These are phyloP conservation scores for Catagonus wagneri DNA, from an alignment of 2,113 vertebrate species.

Conservation along the genomic window DNA sequence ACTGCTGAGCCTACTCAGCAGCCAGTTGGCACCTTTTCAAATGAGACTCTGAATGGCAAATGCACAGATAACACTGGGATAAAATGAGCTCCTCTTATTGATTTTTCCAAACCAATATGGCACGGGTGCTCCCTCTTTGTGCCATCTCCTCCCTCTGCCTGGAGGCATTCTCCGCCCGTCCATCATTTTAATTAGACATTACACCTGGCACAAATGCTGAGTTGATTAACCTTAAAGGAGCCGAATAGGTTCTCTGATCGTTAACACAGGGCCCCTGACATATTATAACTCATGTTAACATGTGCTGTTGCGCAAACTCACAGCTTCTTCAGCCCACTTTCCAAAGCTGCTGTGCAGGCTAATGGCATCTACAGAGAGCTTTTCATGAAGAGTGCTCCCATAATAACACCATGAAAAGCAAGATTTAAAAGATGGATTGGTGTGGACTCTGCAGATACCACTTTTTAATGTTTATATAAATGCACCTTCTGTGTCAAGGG, in stretches of 20 bases:
- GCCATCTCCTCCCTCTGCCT: slow-evolving; percentile 89
- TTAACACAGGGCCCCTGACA: slow-evolving; percentile 89
- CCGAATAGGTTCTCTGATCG: slow-evolving; percentile 87
- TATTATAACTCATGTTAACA: slow-evolving; percentile 88
- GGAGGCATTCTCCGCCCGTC: slow-evolving; percentile 84
- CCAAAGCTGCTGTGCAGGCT: slow-evolving; percentile 78
- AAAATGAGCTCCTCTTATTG: slow-evolving; percentile 90
- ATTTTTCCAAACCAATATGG: slow-evolving; percentile 92
- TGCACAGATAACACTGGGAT: slow-evolving; percentile 86
- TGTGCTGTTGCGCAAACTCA: slow-evolving; percentile 87
- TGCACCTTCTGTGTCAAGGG: slow-evolving; percentile 67
- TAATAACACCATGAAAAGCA: slow-evolving; percentile 83
- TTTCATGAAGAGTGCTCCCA: slow-evolving; percentile 83
- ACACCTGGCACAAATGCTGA: slow-evolving; percentile 91
- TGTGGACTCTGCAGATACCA: slow-evolving; percentile 82
- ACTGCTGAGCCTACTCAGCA: slow-evolving; percentile 72
- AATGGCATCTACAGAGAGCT: slow-evolving; percentile 87
- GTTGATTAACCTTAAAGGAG: slow-evolving; percentile 92
- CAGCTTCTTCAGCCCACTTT: slow-evolving; percentile 81
- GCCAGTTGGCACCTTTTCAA: slow-evolving; percentile 88
- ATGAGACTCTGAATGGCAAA: slow-evolving; percentile 86
- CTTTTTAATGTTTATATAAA: slow-evolving; percentile 88
- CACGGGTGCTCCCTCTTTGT: slow-evolving; percentile 84
- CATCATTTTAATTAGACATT: slow-evolving; percentile 92
- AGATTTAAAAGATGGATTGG: slow-evolving; percentile 85